Conservation (phyloP, 1,140 invertebrate genomes). For the Drosophila persimilis region DNA sequence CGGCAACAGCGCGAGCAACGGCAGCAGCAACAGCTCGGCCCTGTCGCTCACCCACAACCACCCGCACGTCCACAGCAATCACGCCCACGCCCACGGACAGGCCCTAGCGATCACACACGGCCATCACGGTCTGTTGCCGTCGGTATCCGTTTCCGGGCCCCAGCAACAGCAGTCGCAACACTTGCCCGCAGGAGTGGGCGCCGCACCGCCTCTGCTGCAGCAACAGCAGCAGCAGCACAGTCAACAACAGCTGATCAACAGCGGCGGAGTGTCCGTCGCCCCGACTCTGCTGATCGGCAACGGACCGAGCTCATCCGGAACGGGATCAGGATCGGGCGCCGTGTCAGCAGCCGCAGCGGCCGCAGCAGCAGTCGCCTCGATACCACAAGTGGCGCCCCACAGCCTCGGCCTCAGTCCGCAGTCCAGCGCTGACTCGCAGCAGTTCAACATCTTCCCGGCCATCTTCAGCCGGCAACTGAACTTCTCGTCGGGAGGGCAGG, state of each 20-base stretch:
- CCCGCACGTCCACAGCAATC: conserved; percentile 39
- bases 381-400: conserved; percentile 79
- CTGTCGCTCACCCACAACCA: conserved; percentile 32
- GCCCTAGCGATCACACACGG: conserved; percentile 60
- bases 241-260: conserved; percentile 56
- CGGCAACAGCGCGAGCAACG: conserved; percentile 46
- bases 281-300: conserved; percentile 67
- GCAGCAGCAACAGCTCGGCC: conserved; percentile 38
- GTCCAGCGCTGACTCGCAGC: conserved; percentile 86
- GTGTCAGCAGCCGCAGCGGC: conserved; percentile 48
- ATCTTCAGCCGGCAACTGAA: conserved; percentile 94
- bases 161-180: conserved; percentile 53
- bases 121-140: conserved; percentile 77
- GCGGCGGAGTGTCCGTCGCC: conserved; percentile 37
- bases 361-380: conserved; percentile 75
- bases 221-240: conserved; percentile 54
- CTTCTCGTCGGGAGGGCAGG: conserved; percentile 88
- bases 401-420: conserved; percentile 85
- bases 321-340: conserved; percentile 69
- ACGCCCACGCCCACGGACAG: conserved; percentile 63
- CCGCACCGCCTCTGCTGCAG: conserved; percentile 56
- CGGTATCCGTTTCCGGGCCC: conserved; percentile 27
- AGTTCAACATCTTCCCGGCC: conserved; percentile 95
- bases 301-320: conserved; percentile 78
- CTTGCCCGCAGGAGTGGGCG: conserved; percentile 23